A percentile compares a stretch with the other conserved stretches of the same genome.
phyloP scores from a whole-genome alignment of 2,113 vertebrate genomes.

The Fulmarus glacialis region DNA sequence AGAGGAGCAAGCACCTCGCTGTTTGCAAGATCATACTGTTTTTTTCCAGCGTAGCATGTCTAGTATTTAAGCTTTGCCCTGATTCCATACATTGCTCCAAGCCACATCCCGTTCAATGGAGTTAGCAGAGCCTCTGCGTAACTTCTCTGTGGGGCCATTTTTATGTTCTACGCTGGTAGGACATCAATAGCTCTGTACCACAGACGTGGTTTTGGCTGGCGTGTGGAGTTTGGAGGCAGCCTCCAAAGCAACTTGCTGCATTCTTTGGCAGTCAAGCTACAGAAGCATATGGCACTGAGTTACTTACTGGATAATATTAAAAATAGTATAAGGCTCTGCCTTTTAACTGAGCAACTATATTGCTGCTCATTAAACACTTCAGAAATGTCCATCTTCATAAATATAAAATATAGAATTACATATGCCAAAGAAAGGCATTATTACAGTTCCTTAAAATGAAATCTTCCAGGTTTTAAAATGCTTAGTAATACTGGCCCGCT shows the following conservation, averaged over 20 bases:
- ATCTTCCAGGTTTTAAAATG: constrained; percentile 67
- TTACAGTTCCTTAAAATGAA: constrained; percentile 62
- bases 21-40: neutral
- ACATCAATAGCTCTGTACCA: constrained; percentile 22
- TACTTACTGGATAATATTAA: constrained; percentile 71
- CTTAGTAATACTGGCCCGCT: constrained; percentile 31
- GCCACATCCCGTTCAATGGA: constrained; percentile 26
- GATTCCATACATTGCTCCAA: constrained; percentile 20
- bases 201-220: constrained; percentile 56
- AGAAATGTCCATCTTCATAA: constrained; percentile 68
- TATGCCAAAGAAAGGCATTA: constrained; percentile 57
- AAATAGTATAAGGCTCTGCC: constrained; percentile 48
- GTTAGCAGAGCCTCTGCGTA: constrained; percentile 13
- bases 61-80: neutral
- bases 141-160: constrained; percentile 24
- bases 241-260: constrained; percentile 46
- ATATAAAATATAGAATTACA: constrained; percentile 63
- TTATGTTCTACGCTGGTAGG: constrained; percentile 2
- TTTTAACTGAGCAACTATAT: constrained; percentile 63
- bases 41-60: constrained; percentile 9
- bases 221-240: neutral
- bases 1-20: neutral
- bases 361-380: constrained; percentile 73
- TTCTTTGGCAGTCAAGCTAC: constrained; percentile 57
- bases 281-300: constrained; percentile 67